phyloP scores from a whole-genome alignment of 2,888 invertebrate genomes.

The Emesis furor region DNA sequence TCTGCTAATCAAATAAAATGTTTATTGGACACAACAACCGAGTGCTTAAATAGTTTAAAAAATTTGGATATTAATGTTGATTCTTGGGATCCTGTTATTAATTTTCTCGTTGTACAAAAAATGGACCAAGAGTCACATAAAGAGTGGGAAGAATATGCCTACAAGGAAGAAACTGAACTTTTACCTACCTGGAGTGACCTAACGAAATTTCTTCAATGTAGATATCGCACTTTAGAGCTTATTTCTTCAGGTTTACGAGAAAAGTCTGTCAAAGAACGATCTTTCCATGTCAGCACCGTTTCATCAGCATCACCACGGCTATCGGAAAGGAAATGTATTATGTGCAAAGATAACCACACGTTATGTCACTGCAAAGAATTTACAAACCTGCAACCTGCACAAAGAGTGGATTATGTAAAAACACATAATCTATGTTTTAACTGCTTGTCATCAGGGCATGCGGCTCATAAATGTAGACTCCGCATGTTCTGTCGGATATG shows the following conservation, averaged over 20 bases:
- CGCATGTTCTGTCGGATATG: slow-evolving; percentile 49
- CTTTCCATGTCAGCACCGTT: too few species aligned
- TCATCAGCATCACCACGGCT: too few species aligned
- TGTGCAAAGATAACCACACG: slow-evolving; percentile 8
- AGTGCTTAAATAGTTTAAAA: slow-evolving; percentile 68
- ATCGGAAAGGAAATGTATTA: too few species aligned
- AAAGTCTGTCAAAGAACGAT: too few species aligned
- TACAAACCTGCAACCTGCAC: neutral
- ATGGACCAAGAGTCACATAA: slow-evolving; percentile 71
- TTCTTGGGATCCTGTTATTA: slow-evolving; percentile 71
- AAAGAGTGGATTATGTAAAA: neutral
- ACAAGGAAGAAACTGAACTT: slow-evolving; percentile 31
- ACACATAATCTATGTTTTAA: neutral
- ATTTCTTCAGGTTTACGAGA: too few species aligned
- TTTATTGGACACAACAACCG: slow-evolving; percentile 57
- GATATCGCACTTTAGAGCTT: too few species aligned
- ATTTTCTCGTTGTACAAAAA: slow-evolving; percentile 69
- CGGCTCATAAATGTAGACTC: slow-evolving; percentile 38
- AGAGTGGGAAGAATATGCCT: slow-evolving; percentile 61
- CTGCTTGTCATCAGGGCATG: slow-evolving; percentile 21
- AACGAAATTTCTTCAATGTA: slow-evolving; percentile 36
- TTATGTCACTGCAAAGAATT: neutral
- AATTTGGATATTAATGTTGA: slow-evolving; percentile 61
- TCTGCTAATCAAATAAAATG: slow-evolving; percentile 21
- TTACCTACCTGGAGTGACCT: slow-evolving; percentile 37